Conservation (phyloP, 2,797 vertebrate species). For the Spinibarbus caldwelli region DNA sequence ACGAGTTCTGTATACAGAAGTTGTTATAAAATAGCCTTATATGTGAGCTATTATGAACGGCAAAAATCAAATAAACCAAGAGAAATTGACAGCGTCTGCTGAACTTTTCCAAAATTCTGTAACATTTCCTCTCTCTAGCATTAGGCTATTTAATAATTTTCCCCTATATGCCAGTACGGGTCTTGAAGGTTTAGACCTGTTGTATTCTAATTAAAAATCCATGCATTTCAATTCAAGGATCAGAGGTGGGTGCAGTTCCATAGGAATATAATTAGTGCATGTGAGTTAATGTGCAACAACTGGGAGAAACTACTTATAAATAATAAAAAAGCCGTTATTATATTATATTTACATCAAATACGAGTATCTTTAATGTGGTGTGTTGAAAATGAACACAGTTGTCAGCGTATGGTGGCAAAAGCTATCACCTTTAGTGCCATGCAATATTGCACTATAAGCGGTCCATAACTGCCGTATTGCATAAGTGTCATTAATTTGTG, state of each 20-base stretch:
- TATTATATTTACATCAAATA: constrained; percentile 4
- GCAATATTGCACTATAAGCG: constrained; percentile 95
- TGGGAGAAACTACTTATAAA: background rate
- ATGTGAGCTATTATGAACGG: background rate
- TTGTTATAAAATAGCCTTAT: background rate
- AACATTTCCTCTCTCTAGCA: background rate
- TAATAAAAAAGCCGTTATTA: background rate
- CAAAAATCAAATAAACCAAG: background rate
- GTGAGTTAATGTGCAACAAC: background rate
- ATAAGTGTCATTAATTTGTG: constrained; percentile 98
- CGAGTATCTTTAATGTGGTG: background rate
- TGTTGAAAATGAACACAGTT: constrained; percentile 45
- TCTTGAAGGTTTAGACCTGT: background rate
- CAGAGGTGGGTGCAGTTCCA: background rate
- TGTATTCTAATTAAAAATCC: background rate
- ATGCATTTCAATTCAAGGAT: background rate
- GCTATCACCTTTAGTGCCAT: constrained; percentile 68
- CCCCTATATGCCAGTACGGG: background rate
- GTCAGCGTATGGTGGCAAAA: constrained; percentile 47
- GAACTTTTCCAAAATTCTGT: background rate
- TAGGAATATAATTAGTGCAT: background rate
- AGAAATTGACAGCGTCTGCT: too few relatives aligned
- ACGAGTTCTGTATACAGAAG: background rate
- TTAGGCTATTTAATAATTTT: background rate
- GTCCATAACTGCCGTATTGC: constrained; percentile 98